phyloP scores from a whole-genome alignment of 1,140 invertebrate species.

The Solenopsis fugax region DNA sequence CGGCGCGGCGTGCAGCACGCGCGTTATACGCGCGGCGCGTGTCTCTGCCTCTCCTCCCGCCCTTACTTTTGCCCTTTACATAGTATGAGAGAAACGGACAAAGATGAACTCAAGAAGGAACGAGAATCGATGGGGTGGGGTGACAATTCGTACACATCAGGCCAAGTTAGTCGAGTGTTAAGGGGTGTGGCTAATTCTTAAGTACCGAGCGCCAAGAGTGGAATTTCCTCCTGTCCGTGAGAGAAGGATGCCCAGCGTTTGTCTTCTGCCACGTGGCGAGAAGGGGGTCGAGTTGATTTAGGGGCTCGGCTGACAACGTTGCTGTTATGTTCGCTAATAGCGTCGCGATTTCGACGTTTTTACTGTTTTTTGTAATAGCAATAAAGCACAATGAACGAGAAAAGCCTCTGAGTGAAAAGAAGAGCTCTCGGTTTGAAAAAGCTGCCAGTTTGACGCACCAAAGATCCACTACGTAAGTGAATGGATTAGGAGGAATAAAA shows the following conservation, averaged over 20 bases:
- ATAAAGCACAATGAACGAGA: not conserved
- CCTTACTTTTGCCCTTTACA: not conserved
- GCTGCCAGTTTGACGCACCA: not conserved
- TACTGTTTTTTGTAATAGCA: slow-evolving; percentile 1
- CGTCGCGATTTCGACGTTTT: not conserved
- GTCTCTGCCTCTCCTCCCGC: not conserved
- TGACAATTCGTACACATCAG: slow-evolving; percentile 5
- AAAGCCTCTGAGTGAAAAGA: not conserved
- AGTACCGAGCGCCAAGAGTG: slow-evolving; percentile 20
- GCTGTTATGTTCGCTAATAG: slow-evolving; percentile 33
- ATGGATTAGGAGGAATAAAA: not conserved
- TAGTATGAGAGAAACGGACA: not conserved
- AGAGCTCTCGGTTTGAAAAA: not conserved
- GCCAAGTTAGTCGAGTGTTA: slow-evolving; percentile 32
- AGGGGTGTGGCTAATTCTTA: slow-evolving; percentile 43
- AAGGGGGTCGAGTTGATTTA: slow-evolving; percentile 42
- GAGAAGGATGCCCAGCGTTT: slow-evolving; percentile 17
- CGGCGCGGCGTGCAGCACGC: slow-evolving; percentile 36
- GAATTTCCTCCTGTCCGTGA: not conserved
- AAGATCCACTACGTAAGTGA: too few relatives aligned
- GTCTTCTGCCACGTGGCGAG: slow-evolving; percentile 38
- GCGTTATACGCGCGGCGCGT: slow-evolving; percentile 9
- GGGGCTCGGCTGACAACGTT: not conserved
- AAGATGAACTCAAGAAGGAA: slow-evolving; percentile 17
- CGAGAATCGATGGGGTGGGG: slow-evolving; percentile 36